A percentile compares a stretch with the other conserved stretches of the same genome.
Evolutionary conservation across 2,888 invertebrate genomes (phyloP).

Genomic region (Cheilosia vernalis): DNA sequence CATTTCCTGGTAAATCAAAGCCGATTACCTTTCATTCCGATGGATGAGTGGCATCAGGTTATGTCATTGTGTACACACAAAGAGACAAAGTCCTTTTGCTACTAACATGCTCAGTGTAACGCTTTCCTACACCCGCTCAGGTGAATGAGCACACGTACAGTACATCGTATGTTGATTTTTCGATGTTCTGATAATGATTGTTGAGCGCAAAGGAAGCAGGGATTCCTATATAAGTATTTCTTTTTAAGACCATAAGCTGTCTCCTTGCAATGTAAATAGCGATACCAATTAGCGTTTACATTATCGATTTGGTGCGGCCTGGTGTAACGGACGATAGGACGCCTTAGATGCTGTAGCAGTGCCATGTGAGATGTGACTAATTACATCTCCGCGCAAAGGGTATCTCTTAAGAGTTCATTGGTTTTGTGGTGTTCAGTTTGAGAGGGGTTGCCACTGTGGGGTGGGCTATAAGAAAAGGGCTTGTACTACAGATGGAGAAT

Average conservation of each 20-base stretch:
- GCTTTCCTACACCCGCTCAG: neutral
- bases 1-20: slow-evolving; percentile 60
- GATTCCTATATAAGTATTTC: neutral
- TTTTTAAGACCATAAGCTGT: neutral
- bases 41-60: slow-evolving; percentile 36
- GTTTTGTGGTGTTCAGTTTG: slow-evolving; percentile 13
- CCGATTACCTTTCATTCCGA: slow-evolving; percentile 53
- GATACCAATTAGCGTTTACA: neutral
- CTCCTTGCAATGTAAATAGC: neutral
- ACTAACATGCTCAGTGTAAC: neutral
- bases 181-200: slow-evolving; percentile 16
- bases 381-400: slow-evolving; percentile 5
- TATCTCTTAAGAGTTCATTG: slow-evolving; percentile 20
- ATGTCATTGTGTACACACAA: slow-evolving; percentile 17
- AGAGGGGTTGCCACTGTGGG: neutral
- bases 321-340: neutral
- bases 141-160: slow-evolving; percentile 13
- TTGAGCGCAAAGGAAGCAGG: slow-evolving; percentile 9
- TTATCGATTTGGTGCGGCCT: neutral
- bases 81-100: neutral
- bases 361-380: neutral
- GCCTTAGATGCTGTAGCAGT: neutral
- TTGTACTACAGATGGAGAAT: too few species aligned
- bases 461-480: neutral
- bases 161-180: slow-evolving; percentile 24